phyloP scores from a whole-genome alignment of 2,113 vertebrate species.

The Passer domesticus region DNA sequence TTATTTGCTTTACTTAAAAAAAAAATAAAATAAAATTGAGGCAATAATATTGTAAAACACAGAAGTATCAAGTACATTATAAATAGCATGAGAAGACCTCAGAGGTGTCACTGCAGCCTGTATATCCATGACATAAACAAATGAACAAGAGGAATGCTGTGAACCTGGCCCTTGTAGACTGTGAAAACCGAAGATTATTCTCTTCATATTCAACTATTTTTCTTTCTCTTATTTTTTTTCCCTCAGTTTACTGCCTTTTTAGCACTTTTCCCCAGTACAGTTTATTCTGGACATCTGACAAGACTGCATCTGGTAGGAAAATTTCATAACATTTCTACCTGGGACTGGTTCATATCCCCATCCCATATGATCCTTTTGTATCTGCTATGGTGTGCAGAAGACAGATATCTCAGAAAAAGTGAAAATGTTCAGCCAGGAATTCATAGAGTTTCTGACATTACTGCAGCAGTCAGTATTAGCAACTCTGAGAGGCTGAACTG shows the following conservation, averaged over 20 bases:
- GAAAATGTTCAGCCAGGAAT: not conserved
- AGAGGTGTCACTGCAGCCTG: not conserved
- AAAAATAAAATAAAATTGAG: not conserved
- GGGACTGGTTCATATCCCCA: not conserved
- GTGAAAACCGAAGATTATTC: not conserved
- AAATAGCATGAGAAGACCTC: not conserved
- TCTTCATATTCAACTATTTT: not conserved
- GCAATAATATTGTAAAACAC: not conserved
- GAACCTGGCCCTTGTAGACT: not conserved
- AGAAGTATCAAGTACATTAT: not conserved
- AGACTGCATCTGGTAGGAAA: not conserved
- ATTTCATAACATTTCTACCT: not conserved
- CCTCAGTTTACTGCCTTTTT: not conserved
- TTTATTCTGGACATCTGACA: not conserved
- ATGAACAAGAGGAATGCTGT: not conserved
- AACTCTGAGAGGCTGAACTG: not conserved
- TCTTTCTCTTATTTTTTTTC: not conserved
- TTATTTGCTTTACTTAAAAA: not conserved
- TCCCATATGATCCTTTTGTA: not conserved
- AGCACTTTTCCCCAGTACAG: not conserved
- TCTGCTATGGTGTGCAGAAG: not conserved
- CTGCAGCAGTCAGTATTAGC: not conserved
- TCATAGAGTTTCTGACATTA: not conserved
- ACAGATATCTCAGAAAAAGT: not conserved
- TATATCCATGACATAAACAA: not conserved